These are phyloP conservation scores for Rachycentron canadum DNA, from an alignment of 2,797 vertebrate species.

Conservation along the genomic window DNA sequence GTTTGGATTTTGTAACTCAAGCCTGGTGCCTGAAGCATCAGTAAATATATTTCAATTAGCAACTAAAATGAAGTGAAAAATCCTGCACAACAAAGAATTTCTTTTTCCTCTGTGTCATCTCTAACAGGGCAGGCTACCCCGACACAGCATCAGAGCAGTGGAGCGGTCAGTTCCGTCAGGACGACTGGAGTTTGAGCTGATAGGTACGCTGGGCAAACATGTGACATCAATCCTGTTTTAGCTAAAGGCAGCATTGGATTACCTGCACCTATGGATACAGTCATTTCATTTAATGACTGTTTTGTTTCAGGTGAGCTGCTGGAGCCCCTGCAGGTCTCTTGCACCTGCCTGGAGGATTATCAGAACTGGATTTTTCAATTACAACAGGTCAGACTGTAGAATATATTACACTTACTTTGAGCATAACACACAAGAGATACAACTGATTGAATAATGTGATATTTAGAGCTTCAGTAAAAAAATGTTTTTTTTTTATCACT, in stretches of 20 bases:
- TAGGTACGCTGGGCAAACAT: constrained; percentile 71
- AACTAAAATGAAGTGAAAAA: background rate
- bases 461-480: background rate
- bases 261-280: background rate
- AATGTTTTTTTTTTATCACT: background rate
- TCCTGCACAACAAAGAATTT: background rate
- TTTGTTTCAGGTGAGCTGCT: constrained; percentile 83
- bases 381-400: constrained; percentile 82
- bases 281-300: constrained; percentile 17
- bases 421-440: background rate
- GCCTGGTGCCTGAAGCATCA: background rate
- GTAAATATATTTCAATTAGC: constrained; percentile 8
- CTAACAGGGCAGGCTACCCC: constrained; percentile 86
- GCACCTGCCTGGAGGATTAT: constrained; percentile 85
- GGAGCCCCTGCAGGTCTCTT: constrained; percentile 87
- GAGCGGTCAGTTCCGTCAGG: constrained; percentile 81
- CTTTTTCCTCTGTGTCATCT: background rate
- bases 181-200: constrained; percentile 87
- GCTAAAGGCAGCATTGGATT: background rate
- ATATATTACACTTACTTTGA: background rate
- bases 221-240: background rate
- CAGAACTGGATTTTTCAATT: constrained; percentile 88
- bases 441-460: background rate
- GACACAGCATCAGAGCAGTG: constrained; percentile 83
- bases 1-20: constrained; percentile 40